Evolutionary conservation across 2,888 invertebrate genomes (phyloP), one percentile per base, ranked within the genome.

Genomic region (Amorpha juglandis): DNA sequence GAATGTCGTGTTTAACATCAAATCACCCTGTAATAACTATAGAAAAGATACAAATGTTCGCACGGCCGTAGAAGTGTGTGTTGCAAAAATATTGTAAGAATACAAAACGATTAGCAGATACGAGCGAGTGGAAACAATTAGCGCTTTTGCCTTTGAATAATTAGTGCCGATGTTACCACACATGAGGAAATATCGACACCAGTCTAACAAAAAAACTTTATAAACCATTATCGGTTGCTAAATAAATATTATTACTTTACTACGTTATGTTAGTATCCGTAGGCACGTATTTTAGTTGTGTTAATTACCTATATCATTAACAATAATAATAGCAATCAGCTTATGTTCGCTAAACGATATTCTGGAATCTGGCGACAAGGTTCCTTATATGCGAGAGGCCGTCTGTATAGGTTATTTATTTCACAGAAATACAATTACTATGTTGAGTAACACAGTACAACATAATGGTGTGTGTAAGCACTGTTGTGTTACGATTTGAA

Each of bases 91-190:
- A 82, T 79, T 78, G 82, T 74, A 78, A 75, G 78, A 81, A 83
- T 78, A 81, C 71, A 71, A 79, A 82, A 78, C 84, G 80, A 87
- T 91, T 90, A 90, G 83, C 87, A 73, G 68, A 72, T 74, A 78
- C 73, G 71, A 77, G 80, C 79, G 75, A 82, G 81, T 78, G 74
- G 81, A 71, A 78, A 78, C 77, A 83, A 89, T 90, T 90, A 89
- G 70, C 89, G 79, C 79, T 76, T 74, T 68, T 78, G 79, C 79
- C 82, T 70, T 79, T 74, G 73, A 73, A 78, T 78, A 85, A 86
- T 89, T 88, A 90, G 81, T 83, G 73, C 66, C 69, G 74, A 74
- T 73, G 66, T 65, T 71, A 77, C 76, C 69, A 71, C 77, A 73
- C 74, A 79, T 71, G 75, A 81, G 84, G 86, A 87, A 87, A 81